phyloP scores from a whole-genome alignment of 1,140 invertebrate genomes.

The Bicyclus anynana region DNA sequence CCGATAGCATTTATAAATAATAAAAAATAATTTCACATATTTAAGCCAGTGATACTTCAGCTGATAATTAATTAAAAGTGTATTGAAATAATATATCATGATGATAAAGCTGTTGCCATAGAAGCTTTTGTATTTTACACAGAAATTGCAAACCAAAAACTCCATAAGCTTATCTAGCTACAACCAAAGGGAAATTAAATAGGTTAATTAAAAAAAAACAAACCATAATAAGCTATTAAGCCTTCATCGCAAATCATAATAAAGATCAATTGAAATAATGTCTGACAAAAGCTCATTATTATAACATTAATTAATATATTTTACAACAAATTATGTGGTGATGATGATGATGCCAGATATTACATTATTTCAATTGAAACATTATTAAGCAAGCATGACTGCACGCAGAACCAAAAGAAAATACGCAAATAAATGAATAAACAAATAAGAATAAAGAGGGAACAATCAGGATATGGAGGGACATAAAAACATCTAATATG shows the following conservation, averaged over 20 bases:
- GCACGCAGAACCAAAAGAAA: constrained; percentile 34
- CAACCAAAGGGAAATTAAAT: constrained; percentile 30
- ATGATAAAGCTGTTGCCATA: constrained; percentile 33
- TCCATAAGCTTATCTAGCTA: constrained; percentile 34
- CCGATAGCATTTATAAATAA: constrained; percentile 26
- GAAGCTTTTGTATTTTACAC: constrained; percentile 12
- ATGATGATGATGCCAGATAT: too few species aligned
- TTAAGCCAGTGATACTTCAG: constrained; percentile 1
- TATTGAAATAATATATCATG: background rate
- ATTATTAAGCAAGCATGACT: constrained; percentile 47
- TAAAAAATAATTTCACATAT: background rate
- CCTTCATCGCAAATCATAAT: constrained; percentile 19
- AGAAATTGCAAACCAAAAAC: constrained; percentile 21
- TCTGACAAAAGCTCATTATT: background rate
- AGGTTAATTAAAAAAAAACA: constrained; percentile 30
- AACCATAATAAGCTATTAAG: constrained; percentile 25
- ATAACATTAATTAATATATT: background rate
- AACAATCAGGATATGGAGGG: constrained; percentile 47
- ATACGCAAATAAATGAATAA: constrained; percentile 49
- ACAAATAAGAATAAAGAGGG: constrained; percentile 55
- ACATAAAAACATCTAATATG: constrained; percentile 42
- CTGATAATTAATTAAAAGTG: background rate
- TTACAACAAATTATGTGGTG: too few species aligned
- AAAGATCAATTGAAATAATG: constrained; percentile 23
- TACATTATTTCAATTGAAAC: constrained; percentile 41